Conservation (phyloP, 2,113 vertebrate species). For the Butastur rufipennis region DNA sequence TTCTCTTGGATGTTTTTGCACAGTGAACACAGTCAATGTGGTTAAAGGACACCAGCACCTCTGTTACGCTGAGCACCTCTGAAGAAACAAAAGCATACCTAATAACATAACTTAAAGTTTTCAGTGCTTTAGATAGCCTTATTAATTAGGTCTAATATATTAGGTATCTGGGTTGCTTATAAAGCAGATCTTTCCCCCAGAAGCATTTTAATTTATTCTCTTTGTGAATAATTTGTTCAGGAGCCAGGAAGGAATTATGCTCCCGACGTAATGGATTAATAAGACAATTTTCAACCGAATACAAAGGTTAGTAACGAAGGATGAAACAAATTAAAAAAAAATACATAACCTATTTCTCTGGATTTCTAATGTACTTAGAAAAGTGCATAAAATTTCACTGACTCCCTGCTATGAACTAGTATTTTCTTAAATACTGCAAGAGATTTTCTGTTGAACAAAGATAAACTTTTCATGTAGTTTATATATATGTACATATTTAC, state of each 20-base stretch:
- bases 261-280: constrained; percentile 30
- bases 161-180: constrained; percentile 18
- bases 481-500: background rate
- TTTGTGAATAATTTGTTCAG: constrained; percentile 54
- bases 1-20: background rate
- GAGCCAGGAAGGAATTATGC: constrained; percentile 18
- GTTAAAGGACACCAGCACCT: background rate
- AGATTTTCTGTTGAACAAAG: background rate
- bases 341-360: background rate
- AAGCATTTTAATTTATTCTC: constrained; percentile 47
- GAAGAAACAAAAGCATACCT: constrained; percentile 7
- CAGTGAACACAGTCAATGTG: background rate
- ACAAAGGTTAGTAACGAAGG: background rate
- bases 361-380: background rate
- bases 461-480: background rate
- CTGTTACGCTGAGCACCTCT: background rate
- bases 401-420: background rate
- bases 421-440: background rate
- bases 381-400: background rate
- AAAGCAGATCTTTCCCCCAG: background rate
- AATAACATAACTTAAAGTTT: background rate
- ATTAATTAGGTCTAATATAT: constrained; percentile 17
- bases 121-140: background rate
- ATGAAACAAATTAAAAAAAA: background rate
- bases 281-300: constrained; percentile 26